Evolutionary conservation across 1,140 invertebrate genomes (phyloP).

Genomic region (Sycophaga agraensis): DNA sequence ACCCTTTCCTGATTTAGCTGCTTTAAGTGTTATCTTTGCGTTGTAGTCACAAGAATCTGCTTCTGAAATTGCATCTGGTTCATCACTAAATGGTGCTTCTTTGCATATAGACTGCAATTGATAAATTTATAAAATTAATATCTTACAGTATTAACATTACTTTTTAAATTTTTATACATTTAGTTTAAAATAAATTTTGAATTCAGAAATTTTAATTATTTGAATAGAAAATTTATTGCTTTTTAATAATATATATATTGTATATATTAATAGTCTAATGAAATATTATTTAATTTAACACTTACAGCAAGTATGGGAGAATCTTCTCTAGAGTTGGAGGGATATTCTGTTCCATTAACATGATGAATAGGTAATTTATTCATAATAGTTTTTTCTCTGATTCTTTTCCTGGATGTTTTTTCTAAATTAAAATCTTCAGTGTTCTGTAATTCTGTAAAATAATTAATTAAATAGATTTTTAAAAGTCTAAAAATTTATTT

Average conservation of each 20-base stretch:
- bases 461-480: too few species aligned
- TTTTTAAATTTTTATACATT: too few species aligned
- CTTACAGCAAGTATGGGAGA: conserved; percentile 41
- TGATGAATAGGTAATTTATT: conserved; percentile 19
- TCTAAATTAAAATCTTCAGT: conserved; percentile 29
- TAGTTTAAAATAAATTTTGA: too few species aligned
- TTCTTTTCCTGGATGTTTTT: conserved; percentile 46
- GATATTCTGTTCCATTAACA: conserved; percentile 39
- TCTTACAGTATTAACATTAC: too few species aligned
- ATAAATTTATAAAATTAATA: neutral
- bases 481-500: too few species aligned
- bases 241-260: too few species aligned
- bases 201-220: too few species aligned
- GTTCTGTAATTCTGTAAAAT: conserved; percentile 10
- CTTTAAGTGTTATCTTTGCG: conserved; percentile 78
- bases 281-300: neutral
- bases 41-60: conserved; percentile 82
- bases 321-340: conserved; percentile 35
- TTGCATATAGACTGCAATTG: conserved; percentile 73
- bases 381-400: conserved; percentile 34
- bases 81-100: conserved; percentile 87
- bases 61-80: conserved; percentile 77
- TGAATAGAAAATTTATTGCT: too few species aligned
- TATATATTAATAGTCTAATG: neutral
- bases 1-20: conserved; percentile 78